Evolutionary conservation across 2,888 invertebrate genomes (phyloP).

Genomic region (Lycia hirtaria): DNA sequence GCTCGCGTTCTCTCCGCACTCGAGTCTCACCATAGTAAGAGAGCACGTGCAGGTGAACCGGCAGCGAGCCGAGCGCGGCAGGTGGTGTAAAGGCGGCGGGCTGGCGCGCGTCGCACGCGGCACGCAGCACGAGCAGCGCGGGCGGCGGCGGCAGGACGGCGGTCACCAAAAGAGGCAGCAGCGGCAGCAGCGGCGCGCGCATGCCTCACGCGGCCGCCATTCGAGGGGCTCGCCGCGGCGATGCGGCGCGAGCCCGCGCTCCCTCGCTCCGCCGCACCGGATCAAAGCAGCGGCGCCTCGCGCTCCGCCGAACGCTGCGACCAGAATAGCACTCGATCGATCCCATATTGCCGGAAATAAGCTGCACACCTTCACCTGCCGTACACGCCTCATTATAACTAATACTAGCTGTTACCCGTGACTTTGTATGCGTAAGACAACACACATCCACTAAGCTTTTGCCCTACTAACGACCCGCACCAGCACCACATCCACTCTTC

Average conservation of each 20-base stretch:
- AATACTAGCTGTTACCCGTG: too few relatives aligned
- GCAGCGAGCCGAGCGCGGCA: conserved; percentile 17
- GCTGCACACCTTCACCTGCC: neutral
- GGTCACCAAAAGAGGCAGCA: too few relatives aligned
- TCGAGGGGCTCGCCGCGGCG: conserved; percentile 37
- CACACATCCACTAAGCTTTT: too few relatives aligned
- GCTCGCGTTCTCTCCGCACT: too few relatives aligned
- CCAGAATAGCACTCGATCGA: conserved; percentile 23
- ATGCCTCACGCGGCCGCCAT: conserved; percentile 38
- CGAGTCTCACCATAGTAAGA: conserved; percentile 41
- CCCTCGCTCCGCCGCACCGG: conserved; percentile 53
- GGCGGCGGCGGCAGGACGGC: conserved; percentile 40
- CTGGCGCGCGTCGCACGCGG: conserved; percentile 53
- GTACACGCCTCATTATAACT: neutral
- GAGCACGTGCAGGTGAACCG: conserved; percentile 55
- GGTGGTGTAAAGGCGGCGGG: conserved; percentile 43
- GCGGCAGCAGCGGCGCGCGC: conserved; percentile 69
- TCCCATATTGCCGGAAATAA: conserved; percentile 1
- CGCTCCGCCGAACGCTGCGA: conserved; percentile 1
- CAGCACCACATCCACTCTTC: too few relatives aligned
- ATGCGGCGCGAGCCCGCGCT: conserved; percentile 48
- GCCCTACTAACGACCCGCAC: too few relatives aligned
- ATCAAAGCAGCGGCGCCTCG: conserved; percentile 52
- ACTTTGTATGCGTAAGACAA: too few relatives aligned
- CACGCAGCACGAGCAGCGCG: conserved; percentile 63